These are phyloP conservation scores for Nomada ruficornis DNA, from an alignment of 2,888 invertebrate species.

Conservation along the genomic window DNA sequence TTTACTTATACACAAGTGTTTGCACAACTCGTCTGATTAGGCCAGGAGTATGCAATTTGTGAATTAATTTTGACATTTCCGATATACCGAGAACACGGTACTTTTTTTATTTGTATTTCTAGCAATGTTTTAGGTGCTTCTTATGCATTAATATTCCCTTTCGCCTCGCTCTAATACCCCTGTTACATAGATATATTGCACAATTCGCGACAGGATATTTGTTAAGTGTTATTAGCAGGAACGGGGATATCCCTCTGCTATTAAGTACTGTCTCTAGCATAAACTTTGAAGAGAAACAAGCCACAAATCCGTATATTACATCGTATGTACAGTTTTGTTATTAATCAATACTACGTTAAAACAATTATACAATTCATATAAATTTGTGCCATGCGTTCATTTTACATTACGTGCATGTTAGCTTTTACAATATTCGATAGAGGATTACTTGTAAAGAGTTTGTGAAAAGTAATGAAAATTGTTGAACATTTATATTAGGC, in stretches of 20 bases:
- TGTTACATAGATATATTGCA: background rate
- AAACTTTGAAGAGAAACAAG: background rate
- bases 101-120: background rate
- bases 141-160: slow-evolving; percentile 5
- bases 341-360: slow-evolving; percentile 9
- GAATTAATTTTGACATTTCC: slow-evolving; percentile 3
- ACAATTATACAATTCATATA: slow-evolving; percentile 26
- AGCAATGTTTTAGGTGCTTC: slow-evolving; percentile 18
- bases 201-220: background rate
- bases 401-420: slow-evolving; percentile 18
- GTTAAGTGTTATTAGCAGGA: background rate
- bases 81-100: background rate
- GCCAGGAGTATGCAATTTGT: background rate
- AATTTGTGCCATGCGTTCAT: slow-evolving; percentile 48
- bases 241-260: slow-evolving; percentile 1
- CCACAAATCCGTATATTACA: slow-evolving; percentile 8
- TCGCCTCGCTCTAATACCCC: background rate
- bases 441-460: background rate
- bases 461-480: no score
- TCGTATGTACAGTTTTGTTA: slow-evolving; percentile 35
- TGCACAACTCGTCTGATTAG: background rate
- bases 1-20: slow-evolving; percentile 15
- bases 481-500: background rate
- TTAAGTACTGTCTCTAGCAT: background rate
- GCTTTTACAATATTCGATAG: background rate